These are phyloP conservation scores for Gymnoscopelus braueri DNA, from an alignment of 2,797 vertebrate genomes.

Conservation along the genomic window DNA sequence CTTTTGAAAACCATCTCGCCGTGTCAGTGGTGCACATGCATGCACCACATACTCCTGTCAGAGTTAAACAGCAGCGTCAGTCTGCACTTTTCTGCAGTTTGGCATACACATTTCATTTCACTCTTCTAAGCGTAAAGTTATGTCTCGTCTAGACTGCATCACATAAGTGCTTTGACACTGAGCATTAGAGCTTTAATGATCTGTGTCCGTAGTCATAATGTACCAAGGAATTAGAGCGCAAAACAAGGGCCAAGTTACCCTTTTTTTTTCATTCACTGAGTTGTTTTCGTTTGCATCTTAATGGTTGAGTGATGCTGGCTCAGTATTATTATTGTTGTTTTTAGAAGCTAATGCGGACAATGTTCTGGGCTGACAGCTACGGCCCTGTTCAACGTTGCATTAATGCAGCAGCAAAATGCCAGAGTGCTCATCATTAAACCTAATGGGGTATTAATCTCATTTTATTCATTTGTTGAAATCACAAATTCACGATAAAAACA, in stretches of 20 bases:
- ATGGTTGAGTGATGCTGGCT: constrained; percentile 10
- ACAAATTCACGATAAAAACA: constrained; percentile 46
- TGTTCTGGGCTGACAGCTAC: neutral
- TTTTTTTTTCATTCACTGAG: constrained; percentile 1
- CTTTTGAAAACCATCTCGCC: neutral
- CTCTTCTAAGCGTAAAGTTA: constrained; percentile 65
- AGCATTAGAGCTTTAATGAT: constrained; percentile 58
- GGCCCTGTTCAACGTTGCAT: constrained; percentile 25
- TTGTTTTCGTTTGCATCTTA: constrained; percentile 3
- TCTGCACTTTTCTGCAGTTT: too few relatives aligned
- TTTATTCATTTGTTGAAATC: constrained; percentile 37
- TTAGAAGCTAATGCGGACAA: constrained; percentile 12
- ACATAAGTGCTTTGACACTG: constrained; percentile 33
- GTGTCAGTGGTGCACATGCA: neutral
- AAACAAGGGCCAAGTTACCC: constrained; percentile 19
- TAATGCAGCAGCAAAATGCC: constrained; percentile 20
- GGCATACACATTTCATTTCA: neutral
- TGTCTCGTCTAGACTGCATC: constrained; percentile 50
- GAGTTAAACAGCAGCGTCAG: neutral
- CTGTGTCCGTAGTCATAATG: constrained; percentile 40
- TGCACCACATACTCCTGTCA: constrained; percentile 18
- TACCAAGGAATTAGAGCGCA: constrained; percentile 37
- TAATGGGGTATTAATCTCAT: constrained; percentile 45
- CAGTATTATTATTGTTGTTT: neutral
- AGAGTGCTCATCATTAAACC: constrained; percentile 36